Conservation (phyloP, 2,113 vertebrate genomes). For the Prunella himalayana region DNA sequence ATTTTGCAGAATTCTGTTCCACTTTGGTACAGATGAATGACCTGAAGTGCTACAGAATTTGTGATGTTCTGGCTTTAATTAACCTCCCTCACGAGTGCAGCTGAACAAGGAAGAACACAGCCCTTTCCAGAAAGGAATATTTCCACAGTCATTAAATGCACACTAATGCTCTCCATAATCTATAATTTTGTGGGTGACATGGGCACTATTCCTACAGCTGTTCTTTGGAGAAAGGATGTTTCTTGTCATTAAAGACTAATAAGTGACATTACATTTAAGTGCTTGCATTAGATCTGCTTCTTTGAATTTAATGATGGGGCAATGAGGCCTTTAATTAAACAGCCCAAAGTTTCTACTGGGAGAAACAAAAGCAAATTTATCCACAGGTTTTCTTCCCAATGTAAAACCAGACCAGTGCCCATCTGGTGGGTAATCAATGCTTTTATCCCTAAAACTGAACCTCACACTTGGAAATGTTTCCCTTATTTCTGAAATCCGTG, state of each 20-base stretch:
- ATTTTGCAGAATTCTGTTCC: neutral
- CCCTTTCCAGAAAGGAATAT: constrained; percentile 17
- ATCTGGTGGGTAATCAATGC: constrained; percentile 53
- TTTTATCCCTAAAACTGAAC: neutral
- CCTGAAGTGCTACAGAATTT: neutral
- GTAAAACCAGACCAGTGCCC: constrained; percentile 34
- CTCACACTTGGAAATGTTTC: neutral
- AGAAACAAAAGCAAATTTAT: constrained; percentile 82
- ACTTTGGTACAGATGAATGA: neutral
- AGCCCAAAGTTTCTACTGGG: constrained; percentile 77
- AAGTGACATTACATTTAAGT: constrained; percentile 84
- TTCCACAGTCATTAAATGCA: constrained; percentile 62
- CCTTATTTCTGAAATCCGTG: neutral
- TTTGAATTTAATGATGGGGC: constrained; percentile 85
- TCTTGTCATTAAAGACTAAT: constrained; percentile 84
- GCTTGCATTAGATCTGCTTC: constrained; percentile 83
- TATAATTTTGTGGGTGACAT: constrained; percentile 74
- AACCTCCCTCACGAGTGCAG: constrained; percentile 6
- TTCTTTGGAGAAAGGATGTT: constrained; percentile 78
- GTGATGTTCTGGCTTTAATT: constrained; percentile 42
- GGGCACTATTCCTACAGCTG: constrained; percentile 79
- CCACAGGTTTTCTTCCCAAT: constrained; percentile 39
- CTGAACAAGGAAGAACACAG: neutral
- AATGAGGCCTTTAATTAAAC: constrained; percentile 88
- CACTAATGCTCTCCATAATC: constrained; percentile 66